Evolutionary conservation across 2,113 vertebrate genomes (phyloP), one percentile per base, ranked within the genome.

Genomic region (Alethe castanea): DNA sequence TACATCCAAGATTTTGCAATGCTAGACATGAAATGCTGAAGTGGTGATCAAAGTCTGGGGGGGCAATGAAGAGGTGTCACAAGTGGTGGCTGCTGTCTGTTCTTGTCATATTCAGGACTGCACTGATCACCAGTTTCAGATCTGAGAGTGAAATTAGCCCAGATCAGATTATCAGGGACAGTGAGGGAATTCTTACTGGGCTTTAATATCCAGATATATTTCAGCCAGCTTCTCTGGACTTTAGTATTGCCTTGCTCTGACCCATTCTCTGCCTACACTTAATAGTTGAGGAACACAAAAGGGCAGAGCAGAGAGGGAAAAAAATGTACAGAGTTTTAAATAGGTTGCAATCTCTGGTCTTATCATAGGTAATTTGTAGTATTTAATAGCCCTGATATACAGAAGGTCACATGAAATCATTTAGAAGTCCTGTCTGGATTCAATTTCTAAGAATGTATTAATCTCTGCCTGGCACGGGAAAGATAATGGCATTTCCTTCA

Each of bases 401-500:
- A 92, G 77, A 65, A 95, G 95, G 94, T 95, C 94, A 95, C 83
- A 92, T 79, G 80, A 96, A 96, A 91, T 94, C 88, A 86, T 95
- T 94, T 93, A 95, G 92, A 94, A 96, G 94, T 56, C 86, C 77
- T 95, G 92, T 72, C 95, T 97, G 96, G 94, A 94, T 94, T 95
- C 86, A 96, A 23, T 96, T 95, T 94, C 94, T 94, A 94, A 92
- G 92, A 95, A 96, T 89, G 89, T 94, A 97, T 95, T 95, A 94
- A 95, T 97, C 94, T 97, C 92, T 92, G 91, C 92, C 93, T 97
- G 96, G 94, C 96, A 97, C 57, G 0, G 77, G 90, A 4, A 90
- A 94, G 93, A 95, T 96, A 96, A 97, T 96, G 96, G 93, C 93
- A 96, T 96, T 97, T 95, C 93, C 95, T 96, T 88, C 82, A 56